A percentile compares a stretch with the other conserved stretches of the same genome.
Conservation (phyloP, 2,888 invertebrate species). For the Malthinus seriepunctatus region DNA sequence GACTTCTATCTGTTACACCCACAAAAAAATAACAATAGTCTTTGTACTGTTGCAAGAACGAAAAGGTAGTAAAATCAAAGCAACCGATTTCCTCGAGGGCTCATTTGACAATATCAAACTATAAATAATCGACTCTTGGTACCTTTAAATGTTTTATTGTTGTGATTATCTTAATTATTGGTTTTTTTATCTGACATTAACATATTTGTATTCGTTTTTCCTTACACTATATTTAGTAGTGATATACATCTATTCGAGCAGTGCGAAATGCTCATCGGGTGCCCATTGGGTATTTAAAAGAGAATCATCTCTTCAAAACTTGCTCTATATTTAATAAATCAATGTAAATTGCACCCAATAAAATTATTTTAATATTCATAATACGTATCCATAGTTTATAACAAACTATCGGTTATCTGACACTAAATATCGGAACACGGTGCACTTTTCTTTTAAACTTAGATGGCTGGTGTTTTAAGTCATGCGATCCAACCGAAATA, state of each 20-base stretch:
- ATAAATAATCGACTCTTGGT: slow-evolving; percentile 47
- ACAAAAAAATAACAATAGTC: slow-evolving; percentile 29
- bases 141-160: slow-evolving; percentile 48
- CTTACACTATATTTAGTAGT: slow-evolving; percentile 35
- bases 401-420: slow-evolving; percentile 28
- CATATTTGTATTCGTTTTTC: slow-evolving; percentile 44
- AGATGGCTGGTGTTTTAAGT: slow-evolving; percentile 6
- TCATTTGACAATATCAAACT: slow-evolving; percentile 49
- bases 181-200: slow-evolving; percentile 48
- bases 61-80: slow-evolving; percentile 33
- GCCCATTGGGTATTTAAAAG: no score
- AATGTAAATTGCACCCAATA: neutral
- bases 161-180: slow-evolving; percentile 53
- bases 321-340: neutral
- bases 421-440: slow-evolving; percentile 26
- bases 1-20: slow-evolving; percentile 24
- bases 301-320: no score
- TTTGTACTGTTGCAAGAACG: slow-evolving; percentile 13
- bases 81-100: slow-evolving; percentile 43
- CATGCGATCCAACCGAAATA: neutral
- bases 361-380: slow-evolving; percentile 23
- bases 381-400: slow-evolving; percentile 12
- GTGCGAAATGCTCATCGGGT: neutral
- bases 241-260: slow-evolving; percentile 26
- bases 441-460: slow-evolving; percentile 25